Percentiles rank a stretch among this genome's conserved stretches.
Conservation (phyloP, 2,113 vertebrate genomes). For the Hypocryptadius cinnamomeus region DNA sequence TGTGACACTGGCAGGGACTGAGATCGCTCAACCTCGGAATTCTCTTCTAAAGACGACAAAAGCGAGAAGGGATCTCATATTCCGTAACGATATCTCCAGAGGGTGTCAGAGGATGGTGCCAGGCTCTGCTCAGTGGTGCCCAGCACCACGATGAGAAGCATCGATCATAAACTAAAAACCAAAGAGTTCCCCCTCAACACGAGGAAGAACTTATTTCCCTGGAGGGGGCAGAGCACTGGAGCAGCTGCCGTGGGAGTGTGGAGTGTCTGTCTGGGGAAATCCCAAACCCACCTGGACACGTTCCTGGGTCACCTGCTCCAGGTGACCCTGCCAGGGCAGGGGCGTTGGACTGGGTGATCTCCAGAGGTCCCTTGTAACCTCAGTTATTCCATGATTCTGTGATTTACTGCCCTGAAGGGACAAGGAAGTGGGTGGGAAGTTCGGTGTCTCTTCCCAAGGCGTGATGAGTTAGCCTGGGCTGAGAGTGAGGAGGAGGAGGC, state of each 20-base stretch:
- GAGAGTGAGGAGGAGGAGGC: not conserved
- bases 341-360: not conserved
- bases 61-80: not conserved
- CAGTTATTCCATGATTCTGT: not conserved
- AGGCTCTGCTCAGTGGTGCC: not conserved
- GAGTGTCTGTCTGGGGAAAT: not conserved
- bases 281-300: not conserved
- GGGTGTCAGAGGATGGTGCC: not conserved
- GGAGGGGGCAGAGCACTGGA: not conserved
- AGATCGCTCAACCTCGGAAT: no score
- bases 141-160: not conserved
- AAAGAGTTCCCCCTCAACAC: not conserved
- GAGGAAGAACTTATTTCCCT: not conserved
- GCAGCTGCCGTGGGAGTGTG: not conserved
- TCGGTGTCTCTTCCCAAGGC: accelerated
- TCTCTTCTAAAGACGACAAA: not conserved
- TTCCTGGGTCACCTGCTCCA: not conserved
- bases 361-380: not conserved
- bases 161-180: not conserved
- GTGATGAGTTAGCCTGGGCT: no score
- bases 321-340: not conserved
- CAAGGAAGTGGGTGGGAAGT: not conserved
- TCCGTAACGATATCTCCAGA: accelerated
- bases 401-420: not conserved
- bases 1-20: not conserved